Conservation (phyloP, 2,888 invertebrate species). For the Coelopa pilipes region DNA sequence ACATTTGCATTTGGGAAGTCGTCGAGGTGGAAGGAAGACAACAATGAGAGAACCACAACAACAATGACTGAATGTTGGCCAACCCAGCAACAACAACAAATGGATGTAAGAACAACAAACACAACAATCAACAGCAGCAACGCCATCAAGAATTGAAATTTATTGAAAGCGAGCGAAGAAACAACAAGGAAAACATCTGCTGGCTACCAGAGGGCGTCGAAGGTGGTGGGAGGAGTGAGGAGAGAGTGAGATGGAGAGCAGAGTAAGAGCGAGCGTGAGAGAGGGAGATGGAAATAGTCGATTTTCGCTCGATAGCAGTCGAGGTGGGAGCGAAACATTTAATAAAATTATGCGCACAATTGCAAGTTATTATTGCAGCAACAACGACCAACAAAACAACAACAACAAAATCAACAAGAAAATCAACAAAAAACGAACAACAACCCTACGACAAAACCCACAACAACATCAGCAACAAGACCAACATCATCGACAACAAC, state of each 20-base stretch:
- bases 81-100: neutral
- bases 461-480: neutral
- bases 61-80: too few relatives aligned
- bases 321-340: slow-evolving; percentile 14
- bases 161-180: slow-evolving; percentile 34
- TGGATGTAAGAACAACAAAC: too few relatives aligned
- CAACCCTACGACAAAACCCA: neutral
- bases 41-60: slow-evolving; percentile 38
- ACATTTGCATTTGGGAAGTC: slow-evolving; percentile 47
- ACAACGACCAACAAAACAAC: neutral
- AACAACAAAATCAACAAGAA: neutral
- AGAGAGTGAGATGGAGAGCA: neutral
- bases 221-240: neutral
- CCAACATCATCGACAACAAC: neutral
- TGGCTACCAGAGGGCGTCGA: neutral
- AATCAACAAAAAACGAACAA: neutral
- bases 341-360: slow-evolving; percentile 31
- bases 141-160: slow-evolving; percentile 20
- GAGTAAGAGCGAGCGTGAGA: too few relatives aligned
- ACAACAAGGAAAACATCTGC: slow-evolving; percentile 28
- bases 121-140: neutral
- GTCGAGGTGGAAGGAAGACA: slow-evolving; percentile 45
- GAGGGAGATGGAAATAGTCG: neutral
- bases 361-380: slow-evolving; percentile 21
- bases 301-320: neutral